Evolutionary conservation across 2,888 invertebrate species (phyloP).

Genomic region (Heteropelma amictum): DNA sequence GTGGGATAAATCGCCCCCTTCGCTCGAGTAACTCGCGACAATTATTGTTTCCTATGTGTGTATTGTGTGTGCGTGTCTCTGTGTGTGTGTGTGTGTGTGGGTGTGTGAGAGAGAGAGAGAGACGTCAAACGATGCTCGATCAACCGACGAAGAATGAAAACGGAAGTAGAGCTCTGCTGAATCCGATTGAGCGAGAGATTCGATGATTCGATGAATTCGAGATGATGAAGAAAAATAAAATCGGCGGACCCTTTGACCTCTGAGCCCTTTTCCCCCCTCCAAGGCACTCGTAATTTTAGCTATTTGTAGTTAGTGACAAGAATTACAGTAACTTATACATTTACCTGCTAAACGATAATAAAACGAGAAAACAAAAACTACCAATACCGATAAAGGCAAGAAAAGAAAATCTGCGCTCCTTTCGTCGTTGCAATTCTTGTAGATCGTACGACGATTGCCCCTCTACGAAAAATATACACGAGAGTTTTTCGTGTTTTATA

Average conservation of each 20-base stretch:
- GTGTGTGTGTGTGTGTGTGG: too few relatives aligned
- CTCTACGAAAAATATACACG: slow-evolving; percentile 19
- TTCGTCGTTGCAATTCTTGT: slow-evolving; percentile 46
- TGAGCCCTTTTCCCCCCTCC: slow-evolving; percentile 49
- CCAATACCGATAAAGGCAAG: slow-evolving; percentile 68
- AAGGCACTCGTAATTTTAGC: slow-evolving; percentile 72
- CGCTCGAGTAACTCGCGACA: slow-evolving; percentile 27
- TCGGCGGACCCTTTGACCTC: slow-evolving; percentile 68
- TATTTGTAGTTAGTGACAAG: slow-evolving; percentile 73
- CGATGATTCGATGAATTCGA: slow-evolving; percentile 24
- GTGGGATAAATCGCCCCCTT: not conserved
- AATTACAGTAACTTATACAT: slow-evolving; percentile 73
- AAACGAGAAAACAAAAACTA: slow-evolving; percentile 64
- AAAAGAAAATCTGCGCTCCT: slow-evolving; percentile 40
- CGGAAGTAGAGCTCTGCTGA: slow-evolving; percentile 42
- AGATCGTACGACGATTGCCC: slow-evolving; percentile 30
- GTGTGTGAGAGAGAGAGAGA: slow-evolving; percentile 29
- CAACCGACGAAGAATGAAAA: slow-evolving; percentile 10
- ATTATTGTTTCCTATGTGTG: slow-evolving; percentile 50
- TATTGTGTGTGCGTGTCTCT: too few relatives aligned
- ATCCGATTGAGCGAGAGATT: slow-evolving; percentile 47
- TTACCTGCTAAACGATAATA: slow-evolving; percentile 72
- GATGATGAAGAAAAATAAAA: slow-evolving; percentile 35
- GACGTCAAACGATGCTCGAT: slow-evolving; percentile 29
- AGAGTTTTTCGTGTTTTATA: slow-evolving; percentile 26